Conservation (phyloP, 2,797 vertebrate species). For the Scyliorhinus canicula region DNA sequence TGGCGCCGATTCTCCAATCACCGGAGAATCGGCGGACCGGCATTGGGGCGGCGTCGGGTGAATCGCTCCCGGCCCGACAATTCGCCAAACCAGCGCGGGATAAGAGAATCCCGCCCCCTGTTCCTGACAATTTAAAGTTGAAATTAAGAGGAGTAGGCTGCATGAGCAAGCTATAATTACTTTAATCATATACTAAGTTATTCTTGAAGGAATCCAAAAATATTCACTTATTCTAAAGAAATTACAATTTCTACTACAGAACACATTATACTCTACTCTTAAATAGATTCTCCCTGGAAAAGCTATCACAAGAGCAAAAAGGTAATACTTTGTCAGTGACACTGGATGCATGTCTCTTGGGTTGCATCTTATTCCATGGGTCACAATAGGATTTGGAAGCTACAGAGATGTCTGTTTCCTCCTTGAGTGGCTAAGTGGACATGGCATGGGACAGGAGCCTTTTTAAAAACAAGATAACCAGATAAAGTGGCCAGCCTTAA, state of each 20-base stretch:
- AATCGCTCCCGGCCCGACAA: too few species aligned
- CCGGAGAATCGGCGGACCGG: too few species aligned
- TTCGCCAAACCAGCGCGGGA: too few species aligned
- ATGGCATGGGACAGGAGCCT: background rate
- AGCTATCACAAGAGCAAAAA: slow-evolving; percentile 12
- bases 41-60: too few species aligned
- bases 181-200: slow-evolving; percentile 3
- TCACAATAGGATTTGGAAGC: background rate
- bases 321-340: background rate
- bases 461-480: background rate
- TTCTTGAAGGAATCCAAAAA: slow-evolving; percentile 2
- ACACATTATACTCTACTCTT: slow-evolving; percentile 21
- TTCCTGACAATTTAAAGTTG: too few species aligned
- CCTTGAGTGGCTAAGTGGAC: background rate
- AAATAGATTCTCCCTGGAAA: slow-evolving; percentile 28
- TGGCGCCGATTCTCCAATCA: too few species aligned
- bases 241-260: slow-evolving; percentile 14
- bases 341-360: background rate
- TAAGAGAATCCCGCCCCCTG: too few species aligned
- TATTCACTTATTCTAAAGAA: slow-evolving; percentile 23
- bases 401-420: background rate
- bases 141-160: background rate
- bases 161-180: slow-evolving; percentile 8
- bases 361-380: background rate
- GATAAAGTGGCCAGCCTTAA: background rate